Conservation (phyloP, 2,888 invertebrate species). For the Drepanosiphum platanoidis region DNA sequence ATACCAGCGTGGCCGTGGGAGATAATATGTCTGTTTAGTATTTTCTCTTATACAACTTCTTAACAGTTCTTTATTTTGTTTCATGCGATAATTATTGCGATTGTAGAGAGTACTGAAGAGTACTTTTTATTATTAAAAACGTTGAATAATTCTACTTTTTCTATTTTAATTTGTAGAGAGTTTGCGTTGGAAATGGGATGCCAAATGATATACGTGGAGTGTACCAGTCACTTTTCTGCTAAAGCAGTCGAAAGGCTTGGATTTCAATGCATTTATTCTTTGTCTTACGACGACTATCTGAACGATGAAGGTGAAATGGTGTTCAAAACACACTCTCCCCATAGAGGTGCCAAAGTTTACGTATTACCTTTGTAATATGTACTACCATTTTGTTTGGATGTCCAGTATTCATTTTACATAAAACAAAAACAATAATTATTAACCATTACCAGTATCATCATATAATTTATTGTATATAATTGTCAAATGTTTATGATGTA, state of each 20-base stretch:
- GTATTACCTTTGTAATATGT: slow-evolving; percentile 66
- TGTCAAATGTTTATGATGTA: slow-evolving; percentile 19
- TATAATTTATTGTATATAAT: slow-evolving; percentile 24
- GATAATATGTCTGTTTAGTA: too few species aligned
- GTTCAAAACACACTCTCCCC: slow-evolving; percentile 75
- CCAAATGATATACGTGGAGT: slow-evolving; percentile 76
- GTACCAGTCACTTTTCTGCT: slow-evolving; percentile 81
- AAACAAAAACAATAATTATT: slow-evolving; percentile 10
- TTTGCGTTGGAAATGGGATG: slow-evolving; percentile 71
- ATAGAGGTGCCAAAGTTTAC: slow-evolving; percentile 72
- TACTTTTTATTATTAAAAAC: background rate
- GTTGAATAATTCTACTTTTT: slow-evolving; percentile 8
- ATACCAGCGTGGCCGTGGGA: too few species aligned
- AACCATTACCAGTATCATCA: slow-evolving; percentile 2
- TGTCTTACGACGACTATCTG: slow-evolving; percentile 75
- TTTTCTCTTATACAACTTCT: too few species aligned
- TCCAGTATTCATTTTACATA: background rate
- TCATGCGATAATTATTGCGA: too few species aligned
- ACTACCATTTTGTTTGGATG: background rate
- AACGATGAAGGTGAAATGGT: slow-evolving; percentile 74
- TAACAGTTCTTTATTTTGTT: too few species aligned
- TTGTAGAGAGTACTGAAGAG: too few species aligned
- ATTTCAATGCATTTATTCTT: slow-evolving; percentile 75
- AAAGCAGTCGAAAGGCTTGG: slow-evolving; percentile 77
- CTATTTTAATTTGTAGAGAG: slow-evolving; percentile 70